A percentile compares a stretch with the other conserved stretches of the same genome.
Conservation (phyloP, 2,797 vertebrate species). For the Thaleichthys pacificus region DNA sequence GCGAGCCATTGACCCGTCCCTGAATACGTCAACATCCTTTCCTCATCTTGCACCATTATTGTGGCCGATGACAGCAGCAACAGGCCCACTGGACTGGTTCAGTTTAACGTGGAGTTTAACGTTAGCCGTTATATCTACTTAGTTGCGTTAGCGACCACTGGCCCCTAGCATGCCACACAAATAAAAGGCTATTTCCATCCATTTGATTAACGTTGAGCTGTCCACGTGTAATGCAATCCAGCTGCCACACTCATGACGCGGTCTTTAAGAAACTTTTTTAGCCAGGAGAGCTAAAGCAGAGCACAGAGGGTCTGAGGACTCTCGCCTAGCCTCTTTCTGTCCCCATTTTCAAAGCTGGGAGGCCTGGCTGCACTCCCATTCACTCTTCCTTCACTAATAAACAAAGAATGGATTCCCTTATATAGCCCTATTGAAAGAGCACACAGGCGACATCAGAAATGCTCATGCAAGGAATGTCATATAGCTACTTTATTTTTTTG, state of each 20-base stretch:
- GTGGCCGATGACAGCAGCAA: conserved; percentile 15
- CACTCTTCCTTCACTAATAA: conserved; percentile 70
- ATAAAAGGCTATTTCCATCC: conserved; percentile 65
- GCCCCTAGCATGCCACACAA: conserved; percentile 36
- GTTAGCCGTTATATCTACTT: conserved; percentile 32
- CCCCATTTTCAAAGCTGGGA: conserved; percentile 52
- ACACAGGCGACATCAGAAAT: conserved; percentile 45
- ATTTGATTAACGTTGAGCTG: conserved; percentile 60
- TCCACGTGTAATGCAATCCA: conserved; percentile 63
- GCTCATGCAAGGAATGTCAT: conserved; percentile 33
- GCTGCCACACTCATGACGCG: conserved; percentile 47
- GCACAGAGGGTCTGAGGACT: conserved; percentile 42
- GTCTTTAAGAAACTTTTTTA: conserved; percentile 51
- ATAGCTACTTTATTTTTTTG: conserved; percentile 27
- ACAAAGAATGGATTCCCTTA: conserved; percentile 76
- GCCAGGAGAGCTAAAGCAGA: conserved; percentile 40
- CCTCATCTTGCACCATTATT: conserved; percentile 21
- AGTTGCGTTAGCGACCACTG: conserved; percentile 38
- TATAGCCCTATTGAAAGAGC: conserved; percentile 66
- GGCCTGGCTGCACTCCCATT: conserved; percentile 65
- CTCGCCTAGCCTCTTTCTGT: conserved; percentile 54
- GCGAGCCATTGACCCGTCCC: neutral
- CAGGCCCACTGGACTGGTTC: conserved; percentile 23
- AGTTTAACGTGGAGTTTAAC: conserved; percentile 26
- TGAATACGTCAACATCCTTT: neutral